Conservation (phyloP, 1,140 invertebrate genomes). For the Nylanderia fulva region DNA sequence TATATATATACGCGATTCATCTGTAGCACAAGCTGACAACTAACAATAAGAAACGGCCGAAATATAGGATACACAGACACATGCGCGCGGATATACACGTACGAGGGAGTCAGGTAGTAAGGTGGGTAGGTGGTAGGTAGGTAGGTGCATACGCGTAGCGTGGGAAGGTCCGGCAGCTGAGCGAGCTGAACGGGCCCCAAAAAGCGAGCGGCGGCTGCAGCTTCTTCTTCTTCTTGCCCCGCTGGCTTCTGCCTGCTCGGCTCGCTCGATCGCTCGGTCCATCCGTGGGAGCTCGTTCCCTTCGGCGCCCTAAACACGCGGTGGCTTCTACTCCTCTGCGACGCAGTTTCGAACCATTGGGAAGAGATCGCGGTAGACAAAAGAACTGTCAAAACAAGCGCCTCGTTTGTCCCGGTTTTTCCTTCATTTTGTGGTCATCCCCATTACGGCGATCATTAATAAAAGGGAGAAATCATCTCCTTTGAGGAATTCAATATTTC, state of each 20-base stretch:
- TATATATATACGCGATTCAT: slow-evolving; percentile 10
- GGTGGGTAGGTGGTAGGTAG: slow-evolving; percentile 71
- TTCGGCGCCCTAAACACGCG: slow-evolving; percentile 24
- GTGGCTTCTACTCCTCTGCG: slow-evolving; percentile 49
- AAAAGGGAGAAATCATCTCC: not conserved
- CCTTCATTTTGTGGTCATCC: not conserved
- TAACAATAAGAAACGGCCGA: not conserved
- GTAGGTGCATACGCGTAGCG: slow-evolving; percentile 81
- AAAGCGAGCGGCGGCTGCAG: slow-evolving; percentile 80
- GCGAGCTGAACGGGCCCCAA: slow-evolving; percentile 74
- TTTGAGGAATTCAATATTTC: not conserved
- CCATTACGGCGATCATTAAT: not conserved
- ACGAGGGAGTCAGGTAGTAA: slow-evolving; percentile 76
- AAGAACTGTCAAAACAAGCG: slow-evolving; percentile 23
- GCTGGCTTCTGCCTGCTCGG: slow-evolving; percentile 70
- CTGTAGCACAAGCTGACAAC: slow-evolving; percentile 2
- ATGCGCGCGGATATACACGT: slow-evolving; percentile 32
- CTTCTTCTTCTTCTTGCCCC: slow-evolving; percentile 76
- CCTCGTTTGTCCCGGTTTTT: not conserved
- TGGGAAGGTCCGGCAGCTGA: slow-evolving; percentile 86
- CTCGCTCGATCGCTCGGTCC: slow-evolving; percentile 55
- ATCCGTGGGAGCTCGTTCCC: slow-evolving; percentile 70
- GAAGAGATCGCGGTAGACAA: slow-evolving; percentile 36
- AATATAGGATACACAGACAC: slow-evolving; percentile 55
- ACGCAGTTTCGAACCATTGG: not conserved